Percentiles rank a stretch among this genome's conserved stretches.
phyloP scores from a whole-genome alignment of 2,888 invertebrate genomes.

The Aspidiotus rigidus region DNA sequence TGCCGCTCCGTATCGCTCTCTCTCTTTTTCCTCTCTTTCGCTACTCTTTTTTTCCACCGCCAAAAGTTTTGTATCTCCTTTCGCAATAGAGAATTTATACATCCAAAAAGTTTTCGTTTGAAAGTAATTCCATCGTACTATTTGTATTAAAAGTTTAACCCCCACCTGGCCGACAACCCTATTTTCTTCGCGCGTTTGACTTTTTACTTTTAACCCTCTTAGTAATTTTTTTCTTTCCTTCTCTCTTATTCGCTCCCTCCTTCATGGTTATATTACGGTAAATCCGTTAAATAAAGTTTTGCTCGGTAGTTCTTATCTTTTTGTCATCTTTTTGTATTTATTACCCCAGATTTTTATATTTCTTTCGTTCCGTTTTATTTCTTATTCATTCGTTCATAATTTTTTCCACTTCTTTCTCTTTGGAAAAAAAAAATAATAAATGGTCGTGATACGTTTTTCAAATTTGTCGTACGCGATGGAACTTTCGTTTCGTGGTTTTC shows the following conservation, averaged over 20 bases:
- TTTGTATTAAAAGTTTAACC: conserved; percentile 34
- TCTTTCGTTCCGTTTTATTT: neutral
- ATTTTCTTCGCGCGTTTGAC: conserved; percentile 35
- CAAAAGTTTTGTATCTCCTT: conserved; percentile 38
- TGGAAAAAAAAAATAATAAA: neutral
- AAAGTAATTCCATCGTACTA: conserved; percentile 33
- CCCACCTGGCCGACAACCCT: conserved; percentile 33
- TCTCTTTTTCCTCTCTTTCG: conserved; percentile 34
- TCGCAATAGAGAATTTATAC: conserved; percentile 36
- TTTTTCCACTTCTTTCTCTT: neutral
- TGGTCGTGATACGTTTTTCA: neutral
- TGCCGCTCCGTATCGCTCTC: conserved; percentile 31
- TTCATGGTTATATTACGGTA: conserved; percentile 35
- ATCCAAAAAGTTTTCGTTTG: conserved; percentile 30
- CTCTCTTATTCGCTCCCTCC: conserved; percentile 37
- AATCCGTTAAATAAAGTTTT: conserved; percentile 14
- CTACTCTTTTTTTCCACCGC: conserved; percentile 43
- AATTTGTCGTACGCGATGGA: neutral
- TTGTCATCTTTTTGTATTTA: conserved; percentile 10
- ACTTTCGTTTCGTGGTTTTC: no score
- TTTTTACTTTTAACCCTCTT: conserved; percentile 32
- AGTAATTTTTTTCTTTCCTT: conserved; percentile 28
- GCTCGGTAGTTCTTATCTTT: conserved; percentile 32
- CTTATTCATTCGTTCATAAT: neutral
- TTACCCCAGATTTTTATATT: conserved; percentile 5